These are phyloP conservation scores for Sardinella longiceps DNA, from an alignment of 2,797 vertebrate genomes.

Conservation along the genomic window DNA sequence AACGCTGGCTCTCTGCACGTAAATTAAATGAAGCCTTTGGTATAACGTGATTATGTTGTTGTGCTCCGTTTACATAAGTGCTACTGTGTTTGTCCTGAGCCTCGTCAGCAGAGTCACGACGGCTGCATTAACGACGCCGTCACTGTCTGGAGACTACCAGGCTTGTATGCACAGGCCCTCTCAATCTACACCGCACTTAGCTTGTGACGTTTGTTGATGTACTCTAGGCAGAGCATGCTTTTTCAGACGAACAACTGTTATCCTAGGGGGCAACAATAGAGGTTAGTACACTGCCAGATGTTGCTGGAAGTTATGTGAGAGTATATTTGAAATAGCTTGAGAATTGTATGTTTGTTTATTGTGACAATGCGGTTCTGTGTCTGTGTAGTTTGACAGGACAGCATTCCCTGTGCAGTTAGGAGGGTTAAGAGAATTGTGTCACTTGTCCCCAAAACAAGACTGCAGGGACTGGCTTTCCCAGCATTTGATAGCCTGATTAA, in stretches of 20 bases:
- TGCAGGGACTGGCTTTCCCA: not conserved
- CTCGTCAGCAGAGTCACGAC: constrained; percentile 5
- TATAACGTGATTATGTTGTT: constrained; percentile 50
- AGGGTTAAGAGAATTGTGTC: not conserved
- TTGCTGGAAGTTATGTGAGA: not conserved
- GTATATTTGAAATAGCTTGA: not conserved
- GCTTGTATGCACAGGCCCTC: not conserved
- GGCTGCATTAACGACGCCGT: not conserved
- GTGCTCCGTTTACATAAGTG: not conserved
- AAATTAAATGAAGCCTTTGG: constrained; percentile 62
- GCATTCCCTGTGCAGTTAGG: not conserved
- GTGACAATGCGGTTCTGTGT: not conserved
- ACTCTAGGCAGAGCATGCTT: too few species aligned
- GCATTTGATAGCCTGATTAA: not conserved
- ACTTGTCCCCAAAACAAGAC: not conserved
- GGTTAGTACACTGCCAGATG: not conserved
- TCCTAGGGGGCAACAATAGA: not conserved
- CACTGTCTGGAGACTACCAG: not conserved
- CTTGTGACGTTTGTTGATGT: not conserved
- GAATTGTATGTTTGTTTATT: too few species aligned
- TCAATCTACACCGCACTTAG: not conserved
- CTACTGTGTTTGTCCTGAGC: not conserved
- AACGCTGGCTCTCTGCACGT: not conserved
- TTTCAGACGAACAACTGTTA: not conserved
- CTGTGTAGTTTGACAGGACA: not conserved